Base-by-base conservation (phyloP, 2,888 invertebrate genomes). In the Keiferia lycopersicella region DNA sequence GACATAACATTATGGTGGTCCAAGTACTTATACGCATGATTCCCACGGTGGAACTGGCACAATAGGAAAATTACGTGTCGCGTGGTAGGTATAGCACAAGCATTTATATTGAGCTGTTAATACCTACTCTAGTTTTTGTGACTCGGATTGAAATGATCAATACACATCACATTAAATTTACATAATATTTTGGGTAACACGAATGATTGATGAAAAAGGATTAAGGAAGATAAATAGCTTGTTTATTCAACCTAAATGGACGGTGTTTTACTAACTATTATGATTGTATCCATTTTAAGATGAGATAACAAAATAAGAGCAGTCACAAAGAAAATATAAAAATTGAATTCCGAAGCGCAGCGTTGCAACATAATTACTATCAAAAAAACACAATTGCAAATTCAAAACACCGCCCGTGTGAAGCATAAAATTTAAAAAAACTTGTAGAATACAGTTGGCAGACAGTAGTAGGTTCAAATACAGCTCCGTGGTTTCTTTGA, bases 51-150 rank as follows among this genome's bases (percentile, higher is more conserved):
- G 69, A 77, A 74, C 75, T 79, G 69, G 76, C 74, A 84, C 85
- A 85, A 83, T 83, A 78, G 83, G 83, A 84, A 86, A 85, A 86
- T 82, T 82, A 80, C 80, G 80, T 81, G 76, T 76, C 62, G 68
- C 61, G 66, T 67, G 69, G 67, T 65, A 69, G 61, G 64, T 65
- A 64, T 16, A 1, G 8, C 30, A 56, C 16, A 34, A 56, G 16
- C 34, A 56, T 62, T 18, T 66, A 38, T 65, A 68, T 67, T 64
- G 69, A 71, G 69, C 7, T 65, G 64, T 64, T 65, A 39, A 30
- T 50, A 20, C 38, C 45, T 8, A n/a, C 8, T 61, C 4, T 45
- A 16, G 45, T 45, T 45, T 45, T n/a, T 45, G n/a, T 45, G n/a
- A 3, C 16, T 41, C 1, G n/a, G 6, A 45, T 16, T 3, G 2